These are phyloP conservation scores for Caloenas nicobarica DNA, from an alignment of 2,113 vertebrate species.

Conservation along the genomic window DNA sequence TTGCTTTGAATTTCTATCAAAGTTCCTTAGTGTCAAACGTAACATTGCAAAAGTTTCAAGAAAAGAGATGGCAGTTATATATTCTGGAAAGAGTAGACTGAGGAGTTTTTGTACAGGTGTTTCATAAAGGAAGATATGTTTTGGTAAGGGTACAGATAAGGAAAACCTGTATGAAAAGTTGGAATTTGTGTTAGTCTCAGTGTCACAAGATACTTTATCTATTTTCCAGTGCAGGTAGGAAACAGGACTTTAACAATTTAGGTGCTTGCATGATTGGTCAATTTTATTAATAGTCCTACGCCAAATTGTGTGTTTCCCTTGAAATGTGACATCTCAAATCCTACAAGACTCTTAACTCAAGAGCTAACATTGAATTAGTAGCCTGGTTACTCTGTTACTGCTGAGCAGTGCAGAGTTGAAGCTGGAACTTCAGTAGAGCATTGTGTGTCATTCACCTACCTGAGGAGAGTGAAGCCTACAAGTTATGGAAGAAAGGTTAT, in stretches of 20 bases:
- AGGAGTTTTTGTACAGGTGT: not conserved
- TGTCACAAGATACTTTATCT: not conserved
- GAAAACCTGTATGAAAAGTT: not conserved
- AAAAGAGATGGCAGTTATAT: not conserved
- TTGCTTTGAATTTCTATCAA: not conserved
- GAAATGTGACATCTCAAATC: not conserved
- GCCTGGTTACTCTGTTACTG: not conserved
- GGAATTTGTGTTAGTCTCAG: rapidly evolving
- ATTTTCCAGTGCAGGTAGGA: not conserved
- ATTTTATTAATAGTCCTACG: not conserved
- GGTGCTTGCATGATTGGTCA: not conserved
- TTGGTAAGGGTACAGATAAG: not conserved
- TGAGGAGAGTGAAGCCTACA: not conserved
- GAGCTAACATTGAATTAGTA: not conserved
- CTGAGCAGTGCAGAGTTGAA: not conserved
- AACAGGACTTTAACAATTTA: not conserved
- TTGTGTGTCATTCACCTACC: not conserved
- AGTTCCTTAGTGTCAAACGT: not conserved
- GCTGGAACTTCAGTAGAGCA: not conserved
- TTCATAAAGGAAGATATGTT: not conserved
- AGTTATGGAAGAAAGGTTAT: not conserved
- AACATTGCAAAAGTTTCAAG: not conserved
- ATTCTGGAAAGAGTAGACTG: not conserved
- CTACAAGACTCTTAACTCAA: not conserved
- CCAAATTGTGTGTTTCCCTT: not conserved